Evolutionary conservation across 64 coral and sea anemone species (phyloP).

Genomic region (Stichodactyla mertensii): DNA sequence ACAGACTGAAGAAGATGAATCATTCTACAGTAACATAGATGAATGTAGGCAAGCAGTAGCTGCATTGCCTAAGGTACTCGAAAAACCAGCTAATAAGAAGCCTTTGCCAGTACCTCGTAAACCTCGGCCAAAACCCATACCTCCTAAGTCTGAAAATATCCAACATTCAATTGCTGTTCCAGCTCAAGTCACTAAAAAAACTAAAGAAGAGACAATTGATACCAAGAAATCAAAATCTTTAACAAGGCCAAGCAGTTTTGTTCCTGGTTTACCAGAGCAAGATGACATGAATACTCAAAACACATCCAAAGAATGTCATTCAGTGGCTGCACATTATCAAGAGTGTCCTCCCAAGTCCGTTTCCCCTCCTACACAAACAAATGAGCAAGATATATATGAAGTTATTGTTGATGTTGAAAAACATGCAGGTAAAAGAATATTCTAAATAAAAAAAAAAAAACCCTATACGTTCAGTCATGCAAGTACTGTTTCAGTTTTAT

Average conservation of each 20-base stretch:
- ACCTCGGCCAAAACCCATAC: not conserved
- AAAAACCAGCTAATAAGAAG: not conserved
- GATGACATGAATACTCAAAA: not conserved
- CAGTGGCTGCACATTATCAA: not conserved
- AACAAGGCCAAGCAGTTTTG: not conserved
- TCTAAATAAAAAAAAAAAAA: not conserved
- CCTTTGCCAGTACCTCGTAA: not conserved
- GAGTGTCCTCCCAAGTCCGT: not conserved
- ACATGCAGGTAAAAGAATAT: not conserved
- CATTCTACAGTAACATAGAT: not conserved
- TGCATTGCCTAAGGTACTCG: not conserved
- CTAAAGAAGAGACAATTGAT: not conserved
- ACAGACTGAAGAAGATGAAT: not conserved
- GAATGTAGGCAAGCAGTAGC: not conserved
- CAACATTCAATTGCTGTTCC: not conserved
- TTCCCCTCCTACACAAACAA: not conserved
- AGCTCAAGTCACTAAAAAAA: not conserved
- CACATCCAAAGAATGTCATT: not conserved
- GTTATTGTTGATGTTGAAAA: not conserved
- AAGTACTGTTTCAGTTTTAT: too few relatives aligned
- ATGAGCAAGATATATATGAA: not conserved
- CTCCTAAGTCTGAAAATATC: too few relatives aligned
- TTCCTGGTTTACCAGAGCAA: not conserved
- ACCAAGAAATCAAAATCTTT: not conserved
- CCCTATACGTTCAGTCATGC: too few relatives aligned